A percentile compares a stretch with the other conserved stretches of the same genome.
These are phyloP conservation scores for Penaeus japonicus DNA, from an alignment of 1,140 invertebrate genomes.

Conservation along the genomic window DNA sequence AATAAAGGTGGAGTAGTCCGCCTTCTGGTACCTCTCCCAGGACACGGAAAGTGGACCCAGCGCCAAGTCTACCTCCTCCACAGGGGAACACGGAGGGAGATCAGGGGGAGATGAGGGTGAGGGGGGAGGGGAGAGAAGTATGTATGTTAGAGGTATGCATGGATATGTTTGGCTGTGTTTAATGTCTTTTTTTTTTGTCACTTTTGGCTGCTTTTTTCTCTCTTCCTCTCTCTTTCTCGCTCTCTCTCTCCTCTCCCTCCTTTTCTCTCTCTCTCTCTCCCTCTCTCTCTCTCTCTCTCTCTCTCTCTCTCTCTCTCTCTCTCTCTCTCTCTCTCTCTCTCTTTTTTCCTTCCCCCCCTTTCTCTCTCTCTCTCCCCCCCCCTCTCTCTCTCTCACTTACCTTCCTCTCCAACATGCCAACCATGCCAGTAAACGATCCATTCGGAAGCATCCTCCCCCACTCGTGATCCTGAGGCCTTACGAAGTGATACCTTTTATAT, in stretches of 20 bases:
- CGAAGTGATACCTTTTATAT: background rate
- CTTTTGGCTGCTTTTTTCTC: too few species aligned
- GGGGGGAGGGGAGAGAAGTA: background rate
- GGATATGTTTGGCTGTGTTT: too few species aligned
- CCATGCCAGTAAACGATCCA: background rate
- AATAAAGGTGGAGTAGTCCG: background rate
- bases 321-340: too few species aligned
- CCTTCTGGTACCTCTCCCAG: background rate
- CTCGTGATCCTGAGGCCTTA: background rate
- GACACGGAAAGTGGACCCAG: background rate
- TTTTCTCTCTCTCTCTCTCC: too few species aligned
- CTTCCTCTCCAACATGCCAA: background rate
- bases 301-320: too few species aligned
- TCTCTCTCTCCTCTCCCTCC: too few species aligned
- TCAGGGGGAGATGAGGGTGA: background rate
- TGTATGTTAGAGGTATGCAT: background rate
- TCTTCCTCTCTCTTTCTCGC: too few species aligned
- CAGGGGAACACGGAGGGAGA: background rate
- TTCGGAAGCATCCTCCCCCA: background rate
- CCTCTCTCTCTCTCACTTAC: background rate
- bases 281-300: too few species aligned
- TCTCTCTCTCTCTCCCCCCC: background rate
- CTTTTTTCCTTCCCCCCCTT: background rate
- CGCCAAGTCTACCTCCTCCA: conserved; percentile 6
- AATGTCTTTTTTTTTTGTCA: too few species aligned